phyloP scores from a whole-genome alignment of 2,888 invertebrate species.

The Tortricodes alternella region DNA sequence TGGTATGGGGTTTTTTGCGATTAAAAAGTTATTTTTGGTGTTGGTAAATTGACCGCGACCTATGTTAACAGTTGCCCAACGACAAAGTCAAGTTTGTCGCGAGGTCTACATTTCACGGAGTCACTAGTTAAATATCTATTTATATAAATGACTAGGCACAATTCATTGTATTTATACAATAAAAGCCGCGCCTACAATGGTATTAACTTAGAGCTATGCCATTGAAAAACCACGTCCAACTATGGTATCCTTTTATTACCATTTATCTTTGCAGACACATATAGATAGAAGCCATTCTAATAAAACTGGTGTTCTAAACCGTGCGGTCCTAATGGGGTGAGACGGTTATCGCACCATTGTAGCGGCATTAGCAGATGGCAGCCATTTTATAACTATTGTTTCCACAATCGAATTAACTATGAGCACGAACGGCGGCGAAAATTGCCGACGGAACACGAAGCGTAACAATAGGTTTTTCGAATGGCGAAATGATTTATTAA shows the following conservation, averaged over 20 bases:
- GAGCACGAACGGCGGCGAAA: slow-evolving; percentile 6
- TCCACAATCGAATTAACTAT: slow-evolving; percentile 33
- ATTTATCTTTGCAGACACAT: slow-evolving; percentile 4
- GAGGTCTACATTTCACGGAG: too few relatives aligned
- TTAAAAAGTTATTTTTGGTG: too few relatives aligned
- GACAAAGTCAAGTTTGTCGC: too few relatives aligned
- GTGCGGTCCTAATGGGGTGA: slow-evolving; percentile 38
- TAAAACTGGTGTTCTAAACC: slow-evolving; percentile 26
- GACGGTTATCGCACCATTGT: slow-evolving; percentile 40
- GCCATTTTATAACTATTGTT: slow-evolving; percentile 39
- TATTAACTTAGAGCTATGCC: too few relatives aligned
- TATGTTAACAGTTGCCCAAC: too few relatives aligned
- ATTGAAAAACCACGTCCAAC: slow-evolving; percentile 11
- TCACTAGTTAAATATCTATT: too few relatives aligned
- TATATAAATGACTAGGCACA: too few relatives aligned
- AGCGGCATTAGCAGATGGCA: slow-evolving; percentile 29
- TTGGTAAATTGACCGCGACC: too few relatives aligned
- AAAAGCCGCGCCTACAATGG: too few relatives aligned
- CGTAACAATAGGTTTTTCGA: neutral
- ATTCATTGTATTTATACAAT: too few relatives aligned
- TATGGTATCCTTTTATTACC: slow-evolving; percentile 26
- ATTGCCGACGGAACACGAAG: slow-evolving; percentile 8
- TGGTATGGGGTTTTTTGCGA: too few relatives aligned
- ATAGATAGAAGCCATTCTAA: slow-evolving; percentile 29
- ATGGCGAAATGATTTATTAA: slow-evolving; percentile 1